Conservation (phyloP, 2,888 invertebrate genomes). For the Steinernema hermaphroditum region DNA sequence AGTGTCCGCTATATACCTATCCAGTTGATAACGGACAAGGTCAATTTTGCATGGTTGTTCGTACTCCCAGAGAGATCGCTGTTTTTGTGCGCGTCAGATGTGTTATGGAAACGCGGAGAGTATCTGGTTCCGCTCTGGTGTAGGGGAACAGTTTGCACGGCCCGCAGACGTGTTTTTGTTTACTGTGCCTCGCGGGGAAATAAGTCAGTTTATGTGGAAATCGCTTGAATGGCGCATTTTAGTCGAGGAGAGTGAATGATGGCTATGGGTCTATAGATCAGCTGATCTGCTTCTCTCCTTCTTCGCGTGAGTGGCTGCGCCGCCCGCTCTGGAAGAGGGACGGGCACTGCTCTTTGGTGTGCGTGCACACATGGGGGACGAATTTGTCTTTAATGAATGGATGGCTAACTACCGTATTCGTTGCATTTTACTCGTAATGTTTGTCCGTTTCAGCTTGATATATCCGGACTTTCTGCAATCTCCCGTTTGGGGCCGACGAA, state of each 20-base stretch:
- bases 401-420: neutral
- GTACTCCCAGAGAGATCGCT: too few relatives aligned
- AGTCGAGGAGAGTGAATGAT: conserved; percentile 1
- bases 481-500: conserved; percentile 60
- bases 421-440: too few relatives aligned
- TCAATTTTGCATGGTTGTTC: neutral
- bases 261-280: conserved; percentile 6
- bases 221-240: neutral
- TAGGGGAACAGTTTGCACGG: too few relatives aligned
- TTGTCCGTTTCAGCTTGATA: conserved; percentile 46
- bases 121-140: too few relatives aligned
- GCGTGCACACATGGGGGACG: neutral
- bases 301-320: conserved; percentile 2
- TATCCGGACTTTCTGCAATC: conserved; percentile 65
- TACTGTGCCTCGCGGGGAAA: conserved; percentile 1
- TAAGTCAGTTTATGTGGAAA: neutral
- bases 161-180: conserved; percentile 13
- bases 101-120: too few relatives aligned
- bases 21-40: neutral
- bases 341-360: neutral
- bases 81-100: too few relatives aligned
- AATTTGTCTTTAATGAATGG: neutral
- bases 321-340: conserved; percentile 7
- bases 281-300: conserved; percentile 6
- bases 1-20: neutral